phyloP scores from a whole-genome alignment of 2,113 vertebrate species.

The Australoheros scitulus region DNA sequence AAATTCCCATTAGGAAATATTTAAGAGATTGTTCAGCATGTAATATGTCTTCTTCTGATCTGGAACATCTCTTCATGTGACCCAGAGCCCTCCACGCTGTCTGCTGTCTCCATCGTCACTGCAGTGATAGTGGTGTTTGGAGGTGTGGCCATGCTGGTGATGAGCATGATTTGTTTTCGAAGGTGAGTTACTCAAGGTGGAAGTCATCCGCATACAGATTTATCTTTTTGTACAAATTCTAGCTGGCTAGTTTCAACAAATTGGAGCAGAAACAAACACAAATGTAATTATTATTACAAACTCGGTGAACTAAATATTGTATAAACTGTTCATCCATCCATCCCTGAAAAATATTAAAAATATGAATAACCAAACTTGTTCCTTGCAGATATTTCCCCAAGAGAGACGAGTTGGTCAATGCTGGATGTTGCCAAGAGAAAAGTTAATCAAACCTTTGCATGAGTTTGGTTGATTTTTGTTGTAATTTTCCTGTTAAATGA shows the following conservation, averaged over 20 bases:
- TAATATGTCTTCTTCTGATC: background rate
- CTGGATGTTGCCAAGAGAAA: constrained; percentile 43
- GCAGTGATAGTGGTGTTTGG: constrained; percentile 69
- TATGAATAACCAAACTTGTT: constrained; percentile 5
- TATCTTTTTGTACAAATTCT: background rate
- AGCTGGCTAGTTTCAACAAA: background rate
- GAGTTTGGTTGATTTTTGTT: background rate
- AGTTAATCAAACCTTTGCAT: constrained; percentile 26
- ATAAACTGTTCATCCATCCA: background rate
- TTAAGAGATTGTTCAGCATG: background rate
- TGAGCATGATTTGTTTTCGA: constrained; percentile 69
- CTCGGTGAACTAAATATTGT: background rate
- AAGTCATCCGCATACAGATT: background rate
- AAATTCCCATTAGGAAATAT: background rate
- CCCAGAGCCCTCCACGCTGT: constrained; percentile 64
- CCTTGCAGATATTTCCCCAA: constrained; percentile 68
- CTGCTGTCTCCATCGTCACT: constrained; percentile 58
- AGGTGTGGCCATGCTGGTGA: constrained; percentile 53
- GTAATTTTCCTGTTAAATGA: background rate
- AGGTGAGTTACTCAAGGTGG: constrained; percentile 48
- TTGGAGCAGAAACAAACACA: background rate
- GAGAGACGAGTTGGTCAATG: constrained; percentile 53
- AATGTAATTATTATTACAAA: constrained; percentile 1
- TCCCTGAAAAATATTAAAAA: background rate
- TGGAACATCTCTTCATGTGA: background rate